Base-by-base conservation (phyloP, 1,140 invertebrate species). In the Drosophila pandora region DNA sequence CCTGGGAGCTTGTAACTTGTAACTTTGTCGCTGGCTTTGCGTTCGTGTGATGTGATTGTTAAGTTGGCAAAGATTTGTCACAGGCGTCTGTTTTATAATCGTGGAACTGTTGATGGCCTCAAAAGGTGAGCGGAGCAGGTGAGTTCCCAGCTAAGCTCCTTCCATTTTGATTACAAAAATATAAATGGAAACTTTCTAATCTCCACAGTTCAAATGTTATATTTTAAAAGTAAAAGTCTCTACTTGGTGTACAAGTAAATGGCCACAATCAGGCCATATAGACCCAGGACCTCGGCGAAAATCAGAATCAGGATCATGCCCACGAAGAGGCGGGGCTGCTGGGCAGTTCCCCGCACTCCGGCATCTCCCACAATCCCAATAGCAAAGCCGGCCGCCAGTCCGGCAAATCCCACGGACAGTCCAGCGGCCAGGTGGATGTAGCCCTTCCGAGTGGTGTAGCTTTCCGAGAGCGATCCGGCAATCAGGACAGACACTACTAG, bases 241-340 rank as follows among this genome's bases (percentile, higher is more conserved):
- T 60, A 93, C 92, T 96, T 96, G 75, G 96, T 95, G 88, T 96
- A 97, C 79, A 98, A 93, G 93, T 97, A 98, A 85, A 98, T 96
- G 82, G 97, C 97, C 69, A 98, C 97, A 92, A 98, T 98, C 56
- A 98, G 94, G 77, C 97, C 97, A 91, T 98, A 98, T 23, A 98
- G 95, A 94, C 97, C 97, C 92, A 98, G 93, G 83, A 98, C 97
- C 94, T 99, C 97, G 90, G 97, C 97, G 92, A 99, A 98, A 94
- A 99, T 98, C 76, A 98, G 95, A 90, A 99, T 98, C 41, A 98
- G 94, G 90, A 98, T 98, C 98, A 98, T 99, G 85, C 97, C 98
- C 57, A 99, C 96, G 92, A 97, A 98, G 5, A 98, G 94, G 90
- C 97, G 94, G 9, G 97, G 97, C 90, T 98, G 97, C 92, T 98